Evolutionary conservation across 2,113 vertebrate genomes (phyloP).

Genomic region (Stigmatopora argus): DNA sequence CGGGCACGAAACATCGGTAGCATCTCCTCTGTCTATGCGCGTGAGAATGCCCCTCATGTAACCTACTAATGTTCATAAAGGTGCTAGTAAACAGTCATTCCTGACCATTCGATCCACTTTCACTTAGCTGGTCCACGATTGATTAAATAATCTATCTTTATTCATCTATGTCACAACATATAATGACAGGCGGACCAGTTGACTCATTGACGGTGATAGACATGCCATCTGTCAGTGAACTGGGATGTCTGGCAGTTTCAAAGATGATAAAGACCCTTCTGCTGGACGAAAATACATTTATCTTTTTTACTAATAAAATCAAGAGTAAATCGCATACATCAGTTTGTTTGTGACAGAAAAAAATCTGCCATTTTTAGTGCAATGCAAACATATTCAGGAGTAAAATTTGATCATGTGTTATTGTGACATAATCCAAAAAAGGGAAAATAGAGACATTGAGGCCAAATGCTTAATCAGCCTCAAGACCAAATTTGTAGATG

Average conservation of each 20-base stretch:
- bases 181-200: too few relatives aligned
- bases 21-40: neutral
- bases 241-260: too few relatives aligned
- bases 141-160: neutral
- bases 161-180: too few relatives aligned
- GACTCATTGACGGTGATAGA: too few relatives aligned
- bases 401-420: neutral
- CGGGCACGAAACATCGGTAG: slow-evolving; percentile 28
- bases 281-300: too few relatives aligned
- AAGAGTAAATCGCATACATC: too few relatives aligned
- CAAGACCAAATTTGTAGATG: slow-evolving; percentile 57
- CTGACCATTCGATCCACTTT: neutral
- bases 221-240: too few relatives aligned
- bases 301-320: too few relatives aligned
- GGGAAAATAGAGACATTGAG: slow-evolving; percentile 23
- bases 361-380: neutral
- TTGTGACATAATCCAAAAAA: neutral
- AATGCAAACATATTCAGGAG: neutral
- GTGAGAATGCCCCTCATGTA: neutral
- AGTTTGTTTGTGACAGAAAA: too few relatives aligned
- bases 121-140: neutral
- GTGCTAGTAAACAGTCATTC: neutral
- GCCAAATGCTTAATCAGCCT: slow-evolving; percentile 46
- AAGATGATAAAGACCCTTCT: too few relatives aligned
- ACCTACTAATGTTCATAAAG: neutral